Evolutionary conservation across 2,797 vertebrate species (phyloP).

Genomic region (Alfaro cultratus): DNA sequence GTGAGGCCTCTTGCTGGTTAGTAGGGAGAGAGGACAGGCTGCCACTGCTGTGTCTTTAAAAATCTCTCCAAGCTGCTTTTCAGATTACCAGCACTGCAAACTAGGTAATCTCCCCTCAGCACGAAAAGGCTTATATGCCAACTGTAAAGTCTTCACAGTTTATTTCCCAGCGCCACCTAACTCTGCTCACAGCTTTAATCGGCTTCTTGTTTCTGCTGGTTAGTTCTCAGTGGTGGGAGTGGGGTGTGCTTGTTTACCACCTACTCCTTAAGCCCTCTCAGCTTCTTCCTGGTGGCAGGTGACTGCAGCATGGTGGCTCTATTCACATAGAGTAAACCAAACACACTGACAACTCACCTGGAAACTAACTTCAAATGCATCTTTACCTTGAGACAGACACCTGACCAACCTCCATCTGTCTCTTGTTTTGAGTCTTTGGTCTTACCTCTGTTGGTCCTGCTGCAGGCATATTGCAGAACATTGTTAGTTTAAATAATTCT

Average conservation of each 20-base stretch:
- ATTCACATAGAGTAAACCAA: constrained; percentile 5
- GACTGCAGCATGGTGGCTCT: constrained; percentile 36
- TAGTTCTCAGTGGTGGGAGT: constrained; percentile 38
- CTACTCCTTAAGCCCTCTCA: constrained; percentile 36
- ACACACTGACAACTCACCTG: background rate
- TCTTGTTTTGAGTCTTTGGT: background rate
- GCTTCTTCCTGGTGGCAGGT: constrained; percentile 51
- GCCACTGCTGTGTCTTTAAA: constrained; percentile 73
- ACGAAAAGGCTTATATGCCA: constrained; percentile 76
- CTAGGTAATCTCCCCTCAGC: constrained; percentile 80
- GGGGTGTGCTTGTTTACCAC: constrained; percentile 52
- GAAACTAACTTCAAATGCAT: background rate
- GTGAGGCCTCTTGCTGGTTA: constrained; percentile 24
- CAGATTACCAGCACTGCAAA: constrained; percentile 79
- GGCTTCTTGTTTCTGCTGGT: constrained; percentile 52
- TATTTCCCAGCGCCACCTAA: constrained; percentile 56
- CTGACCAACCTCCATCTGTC: background rate
- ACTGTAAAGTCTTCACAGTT: constrained; percentile 65
- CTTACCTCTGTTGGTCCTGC: background rate
- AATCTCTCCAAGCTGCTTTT: constrained; percentile 81
- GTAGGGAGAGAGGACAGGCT: constrained; percentile 63
- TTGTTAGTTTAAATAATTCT: background rate
- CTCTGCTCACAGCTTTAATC: constrained; percentile 50
- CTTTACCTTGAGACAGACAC: background rate
- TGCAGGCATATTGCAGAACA: background rate